Percentiles rank a stretch among this genome's conserved stretches.
Evolutionary conservation across 2,113 vertebrate species (phyloP).

Genomic region (Catharus minimus): DNA sequence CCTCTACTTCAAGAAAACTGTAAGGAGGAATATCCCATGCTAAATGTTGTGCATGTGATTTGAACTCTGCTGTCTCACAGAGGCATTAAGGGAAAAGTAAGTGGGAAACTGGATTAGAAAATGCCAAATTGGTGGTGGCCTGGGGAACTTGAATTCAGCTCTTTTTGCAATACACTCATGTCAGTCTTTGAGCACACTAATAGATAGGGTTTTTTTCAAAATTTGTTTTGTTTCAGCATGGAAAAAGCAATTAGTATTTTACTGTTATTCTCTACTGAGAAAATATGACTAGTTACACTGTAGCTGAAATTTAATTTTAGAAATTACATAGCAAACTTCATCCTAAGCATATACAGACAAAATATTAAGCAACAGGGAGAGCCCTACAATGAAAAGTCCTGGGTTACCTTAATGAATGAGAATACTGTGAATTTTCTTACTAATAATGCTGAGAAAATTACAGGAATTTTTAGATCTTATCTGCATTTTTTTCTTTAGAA

Average conservation of each 20-base stretch:
- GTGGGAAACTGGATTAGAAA: not conserved
- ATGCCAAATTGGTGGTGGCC: not conserved
- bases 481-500: not conserved
- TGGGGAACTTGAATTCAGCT: not conserved
- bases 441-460: not conserved
- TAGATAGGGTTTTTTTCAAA: not conserved
- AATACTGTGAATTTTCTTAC: not conserved
- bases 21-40: not conserved
- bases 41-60: not conserved
- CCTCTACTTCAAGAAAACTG: not conserved
- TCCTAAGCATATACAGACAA: not conserved
- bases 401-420: not conserved
- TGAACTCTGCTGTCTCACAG: not conserved
- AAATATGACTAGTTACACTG: not conserved
- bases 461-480: not conserved
- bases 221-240: not conserved
- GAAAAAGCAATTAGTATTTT: not conserved
- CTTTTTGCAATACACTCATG: not conserved
- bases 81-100: not conserved
- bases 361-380: not conserved
- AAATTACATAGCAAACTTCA: not conserved
- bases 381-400: not conserved
- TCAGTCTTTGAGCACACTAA: not conserved
- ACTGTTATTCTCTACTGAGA: not conserved
- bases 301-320: not conserved